Percentiles rank a stretch among this genome's conserved stretches.
These are phyloP conservation scores for Ciconia nigra DNA, from an alignment of 2,797 vertebrate genomes.

Conservation along the genomic window DNA sequence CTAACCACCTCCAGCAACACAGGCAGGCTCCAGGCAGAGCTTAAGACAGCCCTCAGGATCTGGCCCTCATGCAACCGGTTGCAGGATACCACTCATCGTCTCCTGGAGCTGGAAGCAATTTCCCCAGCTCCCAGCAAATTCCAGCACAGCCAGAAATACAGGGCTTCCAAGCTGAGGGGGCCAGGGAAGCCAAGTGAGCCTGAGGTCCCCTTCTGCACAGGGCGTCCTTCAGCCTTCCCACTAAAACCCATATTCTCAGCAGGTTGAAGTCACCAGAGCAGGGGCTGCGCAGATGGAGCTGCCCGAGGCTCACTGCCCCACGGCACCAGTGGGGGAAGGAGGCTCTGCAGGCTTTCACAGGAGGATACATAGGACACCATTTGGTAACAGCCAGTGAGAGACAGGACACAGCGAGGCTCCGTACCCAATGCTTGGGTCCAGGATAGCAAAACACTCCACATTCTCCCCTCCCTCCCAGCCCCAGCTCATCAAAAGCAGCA, in stretches of 20 bases:
- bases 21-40: not conserved
- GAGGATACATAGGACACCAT: not conserved
- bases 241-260: accelerated
- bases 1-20: not conserved
- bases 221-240: not conserved
- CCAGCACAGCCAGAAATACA: not conserved
- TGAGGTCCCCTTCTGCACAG: not conserved
- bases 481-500: not conserved
- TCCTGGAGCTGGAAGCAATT: not conserved
- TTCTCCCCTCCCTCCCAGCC: not conserved
- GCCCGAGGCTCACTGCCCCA: not conserved
- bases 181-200: not conserved
- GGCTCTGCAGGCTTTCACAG: not conserved
- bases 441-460: not conserved
- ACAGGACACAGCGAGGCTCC: not conserved
- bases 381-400: not conserved
- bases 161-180: not conserved
- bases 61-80: not conserved
- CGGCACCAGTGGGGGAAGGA: accelerated
- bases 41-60: not conserved
- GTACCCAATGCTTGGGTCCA: not conserved
- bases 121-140: not conserved
- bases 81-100: not conserved
- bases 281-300: not conserved
- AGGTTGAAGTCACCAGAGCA: not conserved